Percentiles rank a stretch among this genome's conserved stretches.
These are phyloP conservation scores for Eudemis profundana DNA, from an alignment of 2,888 invertebrate species.

Conservation along the genomic window DNA sequence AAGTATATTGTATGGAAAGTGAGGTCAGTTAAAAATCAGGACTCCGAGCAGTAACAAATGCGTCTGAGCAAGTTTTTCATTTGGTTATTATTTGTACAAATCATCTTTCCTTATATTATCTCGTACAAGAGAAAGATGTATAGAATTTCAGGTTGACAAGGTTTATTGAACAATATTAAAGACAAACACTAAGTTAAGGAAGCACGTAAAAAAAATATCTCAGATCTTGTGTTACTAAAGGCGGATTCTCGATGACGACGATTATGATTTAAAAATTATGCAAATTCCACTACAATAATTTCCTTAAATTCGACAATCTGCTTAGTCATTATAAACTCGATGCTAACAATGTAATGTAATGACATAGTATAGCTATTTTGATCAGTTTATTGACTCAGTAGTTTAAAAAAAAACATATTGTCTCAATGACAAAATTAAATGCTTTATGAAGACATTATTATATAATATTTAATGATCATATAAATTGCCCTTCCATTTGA, in stretches of 20 bases:
- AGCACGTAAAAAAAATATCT: background rate
- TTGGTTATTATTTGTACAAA: no score
- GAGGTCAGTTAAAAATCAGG: no score
- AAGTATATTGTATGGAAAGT: no score
- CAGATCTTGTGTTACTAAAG: background rate
- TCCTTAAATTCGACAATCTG: background rate
- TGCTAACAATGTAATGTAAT: constrained; percentile 23
- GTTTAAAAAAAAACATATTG: background rate
- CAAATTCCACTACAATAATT: no score
- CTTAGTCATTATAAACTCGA: constrained; percentile 4
- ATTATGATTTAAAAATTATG: background rate
- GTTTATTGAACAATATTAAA: no score
- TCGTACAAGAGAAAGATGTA: no score
- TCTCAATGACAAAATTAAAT: background rate
- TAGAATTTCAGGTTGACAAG: no score
- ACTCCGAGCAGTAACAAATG: no score
- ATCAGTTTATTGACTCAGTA: background rate
- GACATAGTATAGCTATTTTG: background rate
- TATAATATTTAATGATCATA: background rate
- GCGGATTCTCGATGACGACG: background rate
- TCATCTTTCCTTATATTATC: no score
- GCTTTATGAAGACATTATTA: background rate
- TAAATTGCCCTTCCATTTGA: background rate
- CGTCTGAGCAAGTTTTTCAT: no score
- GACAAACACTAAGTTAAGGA: no score